These are phyloP conservation scores for Aphelocoma californica DNA, from an alignment of 2,797 vertebrate genomes.

Conservation along the genomic window DNA sequence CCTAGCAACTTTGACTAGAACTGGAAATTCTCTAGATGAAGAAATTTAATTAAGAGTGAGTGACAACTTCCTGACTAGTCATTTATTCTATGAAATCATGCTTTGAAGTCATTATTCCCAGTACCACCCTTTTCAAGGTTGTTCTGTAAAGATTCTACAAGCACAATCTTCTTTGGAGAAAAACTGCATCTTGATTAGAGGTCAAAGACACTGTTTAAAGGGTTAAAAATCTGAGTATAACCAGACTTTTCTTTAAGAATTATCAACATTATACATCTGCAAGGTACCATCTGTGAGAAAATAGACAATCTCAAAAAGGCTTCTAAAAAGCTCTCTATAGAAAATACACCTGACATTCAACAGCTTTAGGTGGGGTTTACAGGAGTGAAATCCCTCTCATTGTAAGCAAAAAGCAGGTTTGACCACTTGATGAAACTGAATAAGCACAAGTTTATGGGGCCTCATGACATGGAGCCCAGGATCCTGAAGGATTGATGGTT, in stretches of 20 bases:
- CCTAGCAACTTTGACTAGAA: neutral
- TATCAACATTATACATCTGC: neutral
- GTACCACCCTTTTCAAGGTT: neutral
- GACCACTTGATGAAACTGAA: neutral
- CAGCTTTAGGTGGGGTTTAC: neutral
- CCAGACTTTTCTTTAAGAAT: neutral
- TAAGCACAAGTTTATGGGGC: neutral
- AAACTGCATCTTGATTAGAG: neutral
- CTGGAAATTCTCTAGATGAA: neutral
- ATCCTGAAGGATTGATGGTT: neutral
- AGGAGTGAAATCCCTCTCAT: neutral
- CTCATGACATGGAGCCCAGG: neutral
- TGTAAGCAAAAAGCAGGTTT: neutral
- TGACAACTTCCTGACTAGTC: neutral
- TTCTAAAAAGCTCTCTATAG: neutral
- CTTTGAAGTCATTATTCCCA: neutral
- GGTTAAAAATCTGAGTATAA: neutral
- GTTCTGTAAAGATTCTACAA: neutral
- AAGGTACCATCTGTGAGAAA: neutral
- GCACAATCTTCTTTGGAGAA: neutral
- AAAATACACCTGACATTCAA: slow-evolving; percentile 7
- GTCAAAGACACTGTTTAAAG: neutral
- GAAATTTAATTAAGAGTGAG: slow-evolving; percentile 34
- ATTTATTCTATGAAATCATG: neutral
- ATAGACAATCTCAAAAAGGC: neutral